Percentiles rank a stretch among this genome's conserved stretches.
phyloP scores from a whole-genome alignment of 2,113 vertebrate genomes.

The Protobothrops mucrosquamatus region DNA sequence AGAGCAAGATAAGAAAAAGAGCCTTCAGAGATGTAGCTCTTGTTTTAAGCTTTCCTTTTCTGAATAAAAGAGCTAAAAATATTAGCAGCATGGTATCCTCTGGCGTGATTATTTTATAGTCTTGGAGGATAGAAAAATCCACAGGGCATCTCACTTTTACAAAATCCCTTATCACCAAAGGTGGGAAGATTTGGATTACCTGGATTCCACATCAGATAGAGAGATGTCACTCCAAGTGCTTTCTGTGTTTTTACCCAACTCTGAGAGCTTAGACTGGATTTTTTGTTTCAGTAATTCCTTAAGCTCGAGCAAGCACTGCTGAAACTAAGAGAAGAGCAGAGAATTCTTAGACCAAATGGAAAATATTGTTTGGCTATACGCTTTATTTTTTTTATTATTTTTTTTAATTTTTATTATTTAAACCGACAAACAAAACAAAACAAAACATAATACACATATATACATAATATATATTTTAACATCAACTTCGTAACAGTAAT shows the following conservation, averaged over 20 bases:
- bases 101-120: background rate
- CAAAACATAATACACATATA: too few relatives aligned
- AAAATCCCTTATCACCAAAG: background rate
- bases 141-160: background rate
- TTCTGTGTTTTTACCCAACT: conserved; percentile 58
- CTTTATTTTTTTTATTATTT: too few relatives aligned
- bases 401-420: too few relatives aligned
- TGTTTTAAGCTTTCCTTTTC: background rate
- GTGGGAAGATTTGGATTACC: conserved; percentile 61
- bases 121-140: background rate
- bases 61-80: background rate
- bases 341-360: background rate
- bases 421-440: too few relatives aligned
- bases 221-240: conserved; percentile 67
- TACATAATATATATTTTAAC: too few relatives aligned
- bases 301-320: conserved; percentile 72
- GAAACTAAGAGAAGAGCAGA: conserved; percentile 48
- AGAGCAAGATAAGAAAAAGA: background rate
- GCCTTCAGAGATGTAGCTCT: background rate
- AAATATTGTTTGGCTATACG: background rate
- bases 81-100: background rate
- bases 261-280: conserved; percentile 64
- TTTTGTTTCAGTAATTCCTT: conserved; percentile 61
- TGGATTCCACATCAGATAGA: conserved; percentile 85
- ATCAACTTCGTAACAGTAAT: too few relatives aligned